These are phyloP conservation scores for Rhogogaster chlorosoma DNA, from an alignment of 2,888 invertebrate genomes.

Conservation along the genomic window DNA sequence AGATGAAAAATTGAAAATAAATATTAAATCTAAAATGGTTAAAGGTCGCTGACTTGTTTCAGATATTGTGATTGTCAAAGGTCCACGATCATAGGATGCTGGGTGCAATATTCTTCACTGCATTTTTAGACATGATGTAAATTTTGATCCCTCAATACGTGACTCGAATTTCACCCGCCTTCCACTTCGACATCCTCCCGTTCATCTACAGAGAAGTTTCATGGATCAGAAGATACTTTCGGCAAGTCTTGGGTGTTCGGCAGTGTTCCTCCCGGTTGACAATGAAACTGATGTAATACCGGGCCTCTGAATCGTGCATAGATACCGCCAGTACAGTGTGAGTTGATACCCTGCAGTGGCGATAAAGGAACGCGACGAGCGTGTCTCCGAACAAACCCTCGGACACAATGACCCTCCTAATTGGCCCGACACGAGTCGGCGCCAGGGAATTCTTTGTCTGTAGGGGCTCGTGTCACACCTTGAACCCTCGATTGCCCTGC, in stretches of 20 bases:
- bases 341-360: neutral
- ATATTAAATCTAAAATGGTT: neutral
- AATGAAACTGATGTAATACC: neutral
- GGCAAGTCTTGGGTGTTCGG: slow-evolving; percentile 1
- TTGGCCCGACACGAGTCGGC: slow-evolving; percentile 68
- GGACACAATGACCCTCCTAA: slow-evolving; percentile 73
- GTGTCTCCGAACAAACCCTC: slow-evolving; percentile 55
- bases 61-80: neutral
- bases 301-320: neutral
- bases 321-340: neutral
- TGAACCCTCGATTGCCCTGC: slow-evolving; percentile 61
- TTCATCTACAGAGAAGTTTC: neutral
- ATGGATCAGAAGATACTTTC: neutral
- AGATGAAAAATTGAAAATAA: no score
- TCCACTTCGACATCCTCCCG: neutral
- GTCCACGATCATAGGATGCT: neutral
- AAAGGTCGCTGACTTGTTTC: neutral
- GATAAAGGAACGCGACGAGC: slow-evolving; percentile 25
- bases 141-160: neutral
- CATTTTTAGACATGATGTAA: neutral
- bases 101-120: neutral
- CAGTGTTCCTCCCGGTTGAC: neutral
- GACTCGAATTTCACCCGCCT: neutral
- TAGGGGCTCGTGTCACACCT: slow-evolving; percentile 59
- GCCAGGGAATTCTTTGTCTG: slow-evolving; percentile 63